phyloP scores from a whole-genome alignment of 2,888 invertebrate species.

The Pterobdella sp. region DNA sequence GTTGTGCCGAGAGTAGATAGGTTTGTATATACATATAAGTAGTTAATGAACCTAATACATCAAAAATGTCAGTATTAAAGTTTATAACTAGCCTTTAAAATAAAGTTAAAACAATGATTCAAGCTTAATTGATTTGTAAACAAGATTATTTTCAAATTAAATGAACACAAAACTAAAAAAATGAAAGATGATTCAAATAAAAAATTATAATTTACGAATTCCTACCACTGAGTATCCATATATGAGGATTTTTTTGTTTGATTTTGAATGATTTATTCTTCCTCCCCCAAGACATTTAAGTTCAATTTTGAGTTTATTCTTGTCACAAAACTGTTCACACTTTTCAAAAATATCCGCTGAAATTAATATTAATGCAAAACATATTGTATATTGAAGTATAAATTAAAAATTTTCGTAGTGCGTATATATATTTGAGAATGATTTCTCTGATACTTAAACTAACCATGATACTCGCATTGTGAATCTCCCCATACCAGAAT shows the following conservation, averaged over 20 bases:
- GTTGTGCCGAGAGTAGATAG: too few relatives aligned
- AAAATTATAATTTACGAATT: not conserved
- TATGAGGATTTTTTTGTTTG: not conserved
- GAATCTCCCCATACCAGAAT: conserved; percentile 19
- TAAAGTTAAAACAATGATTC: too few relatives aligned
- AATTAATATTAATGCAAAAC: not conserved
- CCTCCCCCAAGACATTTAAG: conserved; percentile 25
- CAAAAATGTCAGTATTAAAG: too few relatives aligned
- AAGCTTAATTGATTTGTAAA: not conserved
- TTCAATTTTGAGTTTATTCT: conserved; percentile 15
- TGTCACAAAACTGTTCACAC: conserved; percentile 13
- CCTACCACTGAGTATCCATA: conserved; percentile 27
- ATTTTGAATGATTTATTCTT: conserved; percentile 13
- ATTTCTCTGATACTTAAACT: not conserved
- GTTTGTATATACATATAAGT: too few relatives aligned
- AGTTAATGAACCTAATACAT: too few relatives aligned
- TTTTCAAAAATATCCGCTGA: conserved; percentile 25
- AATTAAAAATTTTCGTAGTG: not conserved
- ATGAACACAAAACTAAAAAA: not conserved
- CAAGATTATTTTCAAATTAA: not conserved
- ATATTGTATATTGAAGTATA: not conserved
- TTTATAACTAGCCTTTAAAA: too few relatives aligned
- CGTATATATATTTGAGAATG: not conserved
- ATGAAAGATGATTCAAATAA: not conserved
- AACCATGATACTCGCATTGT: conserved; percentile 25